Percentiles rank a stretch among this genome's conserved stretches.
These are phyloP conservation scores for Maccullochella peelii DNA, from an alignment of 2,113 vertebrate species.

Conservation along the genomic window DNA sequence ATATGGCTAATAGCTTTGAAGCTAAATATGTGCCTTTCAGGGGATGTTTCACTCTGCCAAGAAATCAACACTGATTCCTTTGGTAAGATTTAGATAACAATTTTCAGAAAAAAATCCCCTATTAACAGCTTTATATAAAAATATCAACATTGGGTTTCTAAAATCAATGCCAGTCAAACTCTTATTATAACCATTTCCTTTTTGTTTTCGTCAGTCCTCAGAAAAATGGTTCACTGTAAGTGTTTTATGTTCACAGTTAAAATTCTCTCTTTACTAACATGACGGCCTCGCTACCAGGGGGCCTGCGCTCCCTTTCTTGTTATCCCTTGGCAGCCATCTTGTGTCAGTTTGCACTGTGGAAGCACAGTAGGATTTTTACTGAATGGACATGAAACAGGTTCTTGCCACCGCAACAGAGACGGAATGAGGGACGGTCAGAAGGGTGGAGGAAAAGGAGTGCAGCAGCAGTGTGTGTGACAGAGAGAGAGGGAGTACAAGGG, in stretches of 20 bases:
- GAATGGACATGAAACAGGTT: constrained; percentile 43
- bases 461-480: neutral
- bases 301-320: neutral
- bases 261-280: neutral
- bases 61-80: neutral
- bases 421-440: constrained; percentile 16
- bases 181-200: neutral
- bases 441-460: constrained; percentile 17
- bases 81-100: neutral
- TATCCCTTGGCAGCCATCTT: constrained; percentile 41
- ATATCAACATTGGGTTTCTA: neutral
- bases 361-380: constrained; percentile 14
- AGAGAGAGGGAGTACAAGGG: constrained; percentile 9
- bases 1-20: too few species aligned
- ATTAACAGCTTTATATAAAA: neutral
- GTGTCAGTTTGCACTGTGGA: constrained; percentile 22
- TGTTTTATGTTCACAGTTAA: neutral
- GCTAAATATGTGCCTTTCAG: too few species aligned
- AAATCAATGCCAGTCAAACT: neutral
- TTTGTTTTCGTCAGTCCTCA: neutral
- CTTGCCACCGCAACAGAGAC: constrained; percentile 32
- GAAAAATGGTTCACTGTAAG: neutral
- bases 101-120: neutral
- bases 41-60: neutral
- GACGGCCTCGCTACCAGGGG: neutral